Conservation (phyloP, 2,888 invertebrate species). For the Drymonia ruficornis region DNA sequence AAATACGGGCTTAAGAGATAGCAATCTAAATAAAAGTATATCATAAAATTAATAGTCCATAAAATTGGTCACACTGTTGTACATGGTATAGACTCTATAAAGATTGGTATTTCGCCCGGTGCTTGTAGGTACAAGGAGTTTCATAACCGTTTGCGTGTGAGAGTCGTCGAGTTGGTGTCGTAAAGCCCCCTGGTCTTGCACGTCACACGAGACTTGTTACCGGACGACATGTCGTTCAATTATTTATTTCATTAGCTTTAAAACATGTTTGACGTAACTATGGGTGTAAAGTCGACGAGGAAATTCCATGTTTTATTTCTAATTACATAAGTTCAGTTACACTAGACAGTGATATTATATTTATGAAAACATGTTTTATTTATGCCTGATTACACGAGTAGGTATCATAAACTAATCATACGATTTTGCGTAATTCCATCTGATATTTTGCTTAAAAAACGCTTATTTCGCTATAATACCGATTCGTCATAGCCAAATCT, state of each 20-base stretch:
- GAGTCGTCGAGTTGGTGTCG: conserved; percentile 54
- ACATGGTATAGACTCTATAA: conserved; percentile 17
- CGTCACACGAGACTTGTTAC: conserved; percentile 42
- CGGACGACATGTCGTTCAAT: conserved; percentile 25
- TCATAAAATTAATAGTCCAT: conserved; percentile 1
- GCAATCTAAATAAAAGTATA: background rate
- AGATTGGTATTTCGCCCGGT: conserved; percentile 48
- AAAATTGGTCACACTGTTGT: background rate
- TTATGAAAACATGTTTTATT: background rate
- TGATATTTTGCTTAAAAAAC: conserved; percentile 50
- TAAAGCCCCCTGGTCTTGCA: conserved; percentile 51
- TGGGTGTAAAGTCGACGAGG: background rate
- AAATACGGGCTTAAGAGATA: background rate
- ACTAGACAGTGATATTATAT: background rate
- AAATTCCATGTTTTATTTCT: background rate
- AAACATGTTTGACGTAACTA: background rate
- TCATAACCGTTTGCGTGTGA: conserved; percentile 69
- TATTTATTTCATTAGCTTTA: conserved; percentile 22
- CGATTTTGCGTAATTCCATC: conserved; percentile 53
- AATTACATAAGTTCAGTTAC: background rate
- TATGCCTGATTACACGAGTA: background rate
- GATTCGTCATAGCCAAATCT: conserved; percentile 70
- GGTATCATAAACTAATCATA: conserved; percentile 36
- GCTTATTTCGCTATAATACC: conserved; percentile 54
- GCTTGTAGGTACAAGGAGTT: conserved; percentile 54